Base-by-base conservation (phyloP, 1,140 invertebrate genomes). In the Danaus plexippus region DNA sequence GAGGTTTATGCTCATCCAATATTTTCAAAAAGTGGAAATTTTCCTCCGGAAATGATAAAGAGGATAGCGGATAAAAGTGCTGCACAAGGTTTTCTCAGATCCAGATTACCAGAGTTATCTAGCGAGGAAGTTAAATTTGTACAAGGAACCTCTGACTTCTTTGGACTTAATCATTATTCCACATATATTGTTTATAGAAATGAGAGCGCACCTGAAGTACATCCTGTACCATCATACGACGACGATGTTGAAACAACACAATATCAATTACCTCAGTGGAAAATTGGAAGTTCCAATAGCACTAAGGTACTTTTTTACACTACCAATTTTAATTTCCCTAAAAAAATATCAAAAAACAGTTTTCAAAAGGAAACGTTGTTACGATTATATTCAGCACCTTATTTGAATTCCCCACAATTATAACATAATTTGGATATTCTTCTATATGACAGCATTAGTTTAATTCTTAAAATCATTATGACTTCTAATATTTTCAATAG, bases 101-200 rank as follows among this genome's bases (percentile, higher is more conserved):
- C 82, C 7, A 63, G 87, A 43, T 60, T 88, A 9, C 78, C 77
- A 7, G 66, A 68, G 13, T 79, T 88, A 13, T 75, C 75, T 9
- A 54, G 49, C 8, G 69, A 72, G 45, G 74, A 77, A 47, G 46
- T 69, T 2, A 62, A 67, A 22, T 66, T 64, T 41, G 13, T 75
- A 10, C 53, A 54, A 22, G 85, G 87, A 8, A 76, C 75, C 9
- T 79, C 85, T 0, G 90, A 91, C 62, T 91, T 89, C 75, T 88
- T 90, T 52, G 90, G 89, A 41, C 68, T 91, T 1, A 91, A 91
- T 53, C 78, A 87, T 48, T 91, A 91, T 56, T 81, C 87, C 1
- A 82, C 86, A 2, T 65, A 54, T 11, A 55, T 60, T 6, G 54
- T 58, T 8, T 65, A 69, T 45, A 68, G 63, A 50, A 69, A 69